These are phyloP conservation scores for Rafetus swinhoei DNA, from an alignment of 2,113 vertebrate species.

Conservation along the genomic window DNA sequence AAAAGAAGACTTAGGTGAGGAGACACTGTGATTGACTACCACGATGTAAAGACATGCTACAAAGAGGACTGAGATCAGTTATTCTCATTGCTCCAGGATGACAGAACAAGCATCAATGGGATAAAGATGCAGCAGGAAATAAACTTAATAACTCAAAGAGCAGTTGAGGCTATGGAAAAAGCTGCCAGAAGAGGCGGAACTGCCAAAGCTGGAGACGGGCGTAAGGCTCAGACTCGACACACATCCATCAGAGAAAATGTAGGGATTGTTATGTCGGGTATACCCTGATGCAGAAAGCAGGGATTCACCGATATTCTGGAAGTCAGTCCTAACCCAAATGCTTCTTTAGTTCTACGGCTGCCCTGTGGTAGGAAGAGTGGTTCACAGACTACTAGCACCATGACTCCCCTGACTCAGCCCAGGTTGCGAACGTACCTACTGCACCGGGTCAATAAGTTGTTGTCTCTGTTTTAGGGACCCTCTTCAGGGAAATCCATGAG, in stretches of 20 bases:
- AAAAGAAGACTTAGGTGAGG: neutral
- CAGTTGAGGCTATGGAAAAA: neutral
- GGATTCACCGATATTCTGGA: neutral
- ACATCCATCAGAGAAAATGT: neutral
- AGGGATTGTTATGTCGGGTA: neutral
- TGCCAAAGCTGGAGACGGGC: neutral
- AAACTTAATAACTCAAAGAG: neutral
- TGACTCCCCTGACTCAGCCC: neutral
- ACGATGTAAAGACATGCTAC: neutral
- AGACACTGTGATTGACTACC: neutral
- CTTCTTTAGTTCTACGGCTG: neutral
- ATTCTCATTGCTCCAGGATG: neutral
- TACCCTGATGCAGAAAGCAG: neutral
- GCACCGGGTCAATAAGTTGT: neutral
- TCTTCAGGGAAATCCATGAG: neutral
- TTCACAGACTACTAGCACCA: neutral
- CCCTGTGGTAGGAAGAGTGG: neutral
- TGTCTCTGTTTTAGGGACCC: neutral
- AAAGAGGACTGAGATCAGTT: neutral
- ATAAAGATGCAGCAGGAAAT: conserved; percentile 19
- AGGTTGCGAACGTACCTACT: neutral
- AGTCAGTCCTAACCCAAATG: neutral
- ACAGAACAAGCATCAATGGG: neutral
- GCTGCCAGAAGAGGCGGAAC: neutral
- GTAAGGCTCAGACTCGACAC: neutral